These are phyloP conservation scores for Leptinotarsa juncta DNA, from an alignment of 2,888 invertebrate species.

Conservation along the genomic window DNA sequence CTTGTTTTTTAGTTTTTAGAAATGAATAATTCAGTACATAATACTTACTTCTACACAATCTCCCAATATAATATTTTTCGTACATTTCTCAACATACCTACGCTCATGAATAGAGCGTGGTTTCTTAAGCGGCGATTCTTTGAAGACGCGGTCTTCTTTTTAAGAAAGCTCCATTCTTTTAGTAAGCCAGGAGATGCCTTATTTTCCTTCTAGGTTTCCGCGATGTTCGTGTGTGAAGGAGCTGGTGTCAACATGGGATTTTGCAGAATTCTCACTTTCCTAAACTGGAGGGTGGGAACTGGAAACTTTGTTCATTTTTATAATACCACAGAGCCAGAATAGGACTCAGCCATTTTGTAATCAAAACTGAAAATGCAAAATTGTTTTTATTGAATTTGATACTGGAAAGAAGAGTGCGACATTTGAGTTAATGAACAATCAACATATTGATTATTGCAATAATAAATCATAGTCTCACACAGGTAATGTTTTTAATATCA, in stretches of 20 bases:
- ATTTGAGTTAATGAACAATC: no score
- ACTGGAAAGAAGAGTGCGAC: no score
- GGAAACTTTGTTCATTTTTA: constrained; percentile 59
- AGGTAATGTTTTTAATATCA: no score
- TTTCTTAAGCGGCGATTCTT: constrained; percentile 48
- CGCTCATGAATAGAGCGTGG: constrained; percentile 41
- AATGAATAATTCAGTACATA: no score
- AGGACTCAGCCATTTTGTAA: no score
- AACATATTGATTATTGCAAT: no score
- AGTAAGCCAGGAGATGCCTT: constrained; percentile 56
- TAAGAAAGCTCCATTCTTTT: constrained; percentile 54
- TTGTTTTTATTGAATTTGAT: neutral
- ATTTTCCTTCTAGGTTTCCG: constrained; percentile 60
- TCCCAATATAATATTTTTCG: no score
- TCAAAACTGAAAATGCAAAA: neutral
- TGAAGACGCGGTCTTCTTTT: constrained; percentile 52
- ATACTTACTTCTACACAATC: no score
- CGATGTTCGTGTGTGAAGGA: constrained; percentile 59
- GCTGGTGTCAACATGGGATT: constrained; percentile 62
- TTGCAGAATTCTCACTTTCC: constrained; percentile 42
- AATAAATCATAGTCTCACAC: no score
- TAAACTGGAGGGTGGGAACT: constrained; percentile 42
- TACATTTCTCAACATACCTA: no score
- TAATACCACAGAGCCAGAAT: constrained; percentile 31
- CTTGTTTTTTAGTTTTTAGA: no score